These are phyloP conservation scores for Okapia johnstoni DNA, from an alignment of 2,113 vertebrate species.

Conservation along the genomic window DNA sequence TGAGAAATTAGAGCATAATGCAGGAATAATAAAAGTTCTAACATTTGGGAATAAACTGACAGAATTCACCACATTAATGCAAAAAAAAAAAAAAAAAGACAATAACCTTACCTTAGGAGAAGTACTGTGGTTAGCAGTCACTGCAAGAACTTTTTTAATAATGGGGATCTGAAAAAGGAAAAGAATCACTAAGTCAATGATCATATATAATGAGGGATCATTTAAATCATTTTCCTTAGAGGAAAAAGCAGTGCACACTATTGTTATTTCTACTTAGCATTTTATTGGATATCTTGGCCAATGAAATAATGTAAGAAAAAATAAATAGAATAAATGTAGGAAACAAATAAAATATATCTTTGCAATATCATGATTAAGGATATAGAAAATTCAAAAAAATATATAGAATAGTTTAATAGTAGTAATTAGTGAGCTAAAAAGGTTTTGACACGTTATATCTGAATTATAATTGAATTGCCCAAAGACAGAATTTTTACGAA, in stretches of 20 bases:
- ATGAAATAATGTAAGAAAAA: neutral
- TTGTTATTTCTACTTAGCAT: neutral
- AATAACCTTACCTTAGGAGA: neutral
- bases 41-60: neutral
- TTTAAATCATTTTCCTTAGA: neutral
- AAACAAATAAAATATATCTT: neutral
- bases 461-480: neutral
- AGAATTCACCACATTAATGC: neutral
- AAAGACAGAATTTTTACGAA: neutral
- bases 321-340: neutral
- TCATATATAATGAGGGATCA: neutral
- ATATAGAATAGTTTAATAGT: neutral
- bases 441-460: neutral
- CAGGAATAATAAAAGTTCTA: neutral
- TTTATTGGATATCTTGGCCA: neutral
- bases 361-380: neutral
- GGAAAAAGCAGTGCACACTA: neutral
- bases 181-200: neutral
- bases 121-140: neutral
- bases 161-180: neutral
- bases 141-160: neutral
- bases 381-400: neutral
- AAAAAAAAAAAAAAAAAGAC: neutral
- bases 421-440: neutral
- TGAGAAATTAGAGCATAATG: neutral